Evolutionary conservation across 2,888 invertebrate species (phyloP), one percentile per base, ranked within the genome.

Genomic region (Hartigia nigra): DNA sequence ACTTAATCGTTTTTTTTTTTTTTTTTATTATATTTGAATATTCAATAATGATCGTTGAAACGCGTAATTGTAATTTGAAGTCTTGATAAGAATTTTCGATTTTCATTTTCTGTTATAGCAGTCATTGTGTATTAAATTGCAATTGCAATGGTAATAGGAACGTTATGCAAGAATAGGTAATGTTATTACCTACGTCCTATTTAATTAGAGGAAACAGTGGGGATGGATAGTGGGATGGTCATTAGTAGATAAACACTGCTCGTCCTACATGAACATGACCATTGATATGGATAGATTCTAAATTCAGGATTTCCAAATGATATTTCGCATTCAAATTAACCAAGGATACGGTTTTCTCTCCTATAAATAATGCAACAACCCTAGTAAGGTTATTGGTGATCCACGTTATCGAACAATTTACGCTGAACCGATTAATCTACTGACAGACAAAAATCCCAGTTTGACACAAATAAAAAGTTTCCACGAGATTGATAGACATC

Each of bases 291-390:
- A 55, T 23, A 55, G 55, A 55, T 55, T 55, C 72, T 34, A 31
- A 31, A 72, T 72, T 32, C 12, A 14, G 72, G 32, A 34, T 31
- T 14, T 34, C 72, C 72, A 34, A 72, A 72, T 72, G 72, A 12
- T 34, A 72, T 72, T 72, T 72, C 72, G 31, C 1, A 72, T 72
- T 72, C 72, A 72, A 72, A 72, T 72, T 72, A 34, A 31, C 31
- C 31, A 72, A 72, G 72, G n/a, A 14, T 34, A 72, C 72, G 32
- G 23, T 34, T 1, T 34, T 1, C n/a, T 69, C 70, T 32, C 31
- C 14, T 34, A 72, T 72, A 72, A 31, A 72, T 72, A 72, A 72
- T 72, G 12, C 72, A 72, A 72, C 23, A 34, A 72, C 11, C 31
- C 31, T 31, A 14, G 32, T 12, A 23, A 5, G 31, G 72, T 23